Base-by-base conservation (phyloP, 2,888 invertebrate species). In the Didymodactylos carnosus region DNA sequence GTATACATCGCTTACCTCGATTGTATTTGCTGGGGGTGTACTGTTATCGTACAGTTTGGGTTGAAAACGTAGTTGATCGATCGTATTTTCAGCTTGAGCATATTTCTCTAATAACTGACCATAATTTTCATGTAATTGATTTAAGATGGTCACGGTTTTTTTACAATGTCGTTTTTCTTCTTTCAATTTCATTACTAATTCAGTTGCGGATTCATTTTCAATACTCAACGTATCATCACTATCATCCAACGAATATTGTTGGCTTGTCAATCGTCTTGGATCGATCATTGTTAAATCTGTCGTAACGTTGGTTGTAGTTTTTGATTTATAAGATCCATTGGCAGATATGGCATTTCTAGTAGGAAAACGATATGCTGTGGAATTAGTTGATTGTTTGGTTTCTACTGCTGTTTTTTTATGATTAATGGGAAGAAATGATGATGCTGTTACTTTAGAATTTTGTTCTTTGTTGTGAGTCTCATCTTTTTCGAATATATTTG, bases 61-160 rank as follows among this genome's bases (percentile, higher is more conserved):
- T 69, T 73, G 62, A 10, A 74, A 40, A 35, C 74, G 40, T 41
- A 74, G 71, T 16, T 71, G 62, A 74, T 74, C 74, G 23, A 74
- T 74, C 1, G 71, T 71, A 62, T 74, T 74, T 46, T 74, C 74
- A n/a, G 74, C 74, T 69, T 74, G 71, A 53, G 74, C 74, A 69
- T 74, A 74, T 39, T 74, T 71, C 39, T 74, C 70, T 46, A 74
- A 72, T 69, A 74, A 69, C 25, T 53, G 16, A 16, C 35, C 43
- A 39, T 74, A 74, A 69, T 71, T 74, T 62, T 71, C 49, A 25
- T 74, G 74, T 8, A 74, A 43, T 53, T 74, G 40, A 71, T 71
- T 74, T n/a, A 71, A 39, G 39, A 71, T 25, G 25, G 71, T 71
- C 39, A 71, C 43, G 6, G 71, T 53, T 53, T 43, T 39, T 53